Conservation (phyloP, 2,113 vertebrate genomes). For the Ifrita kowaldi region DNA sequence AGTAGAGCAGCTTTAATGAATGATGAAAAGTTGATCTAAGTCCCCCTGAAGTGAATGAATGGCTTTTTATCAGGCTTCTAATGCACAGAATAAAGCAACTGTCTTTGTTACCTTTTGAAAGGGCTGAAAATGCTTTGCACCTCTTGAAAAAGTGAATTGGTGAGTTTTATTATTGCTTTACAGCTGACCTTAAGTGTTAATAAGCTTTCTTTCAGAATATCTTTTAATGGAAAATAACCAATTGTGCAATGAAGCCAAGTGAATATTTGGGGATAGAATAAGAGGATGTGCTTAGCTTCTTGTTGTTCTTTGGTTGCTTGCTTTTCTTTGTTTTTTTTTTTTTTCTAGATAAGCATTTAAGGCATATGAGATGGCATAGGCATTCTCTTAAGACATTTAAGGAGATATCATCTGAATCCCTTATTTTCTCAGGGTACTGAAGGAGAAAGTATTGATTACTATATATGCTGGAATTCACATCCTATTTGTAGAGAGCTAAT, state of each 20-base stretch:
- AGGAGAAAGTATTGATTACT: slow-evolving; percentile 71
- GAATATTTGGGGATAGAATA: neutral
- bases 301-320: neutral
- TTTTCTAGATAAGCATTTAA: slow-evolving; percentile 8
- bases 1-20: neutral
- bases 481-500: slow-evolving; percentile 60
- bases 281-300: neutral
- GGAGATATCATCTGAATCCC: slow-evolving; percentile 46
- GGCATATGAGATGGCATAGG: slow-evolving; percentile 36
- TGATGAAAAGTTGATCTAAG: neutral
- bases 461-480: slow-evolving; percentile 45
- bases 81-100: neutral
- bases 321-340: neutral
- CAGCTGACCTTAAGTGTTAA: neutral
- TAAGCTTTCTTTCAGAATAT: neutral
- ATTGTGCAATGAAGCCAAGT: neutral
- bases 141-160: neutral
- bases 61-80: neutral
- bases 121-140: neutral
- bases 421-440: slow-evolving; percentile 66
- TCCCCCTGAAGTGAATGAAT: neutral
- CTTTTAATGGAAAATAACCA: neutral
- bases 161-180: neutral
- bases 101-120: neutral
- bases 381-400: slow-evolving; percentile 54